Conservation (phyloP, 2,888 invertebrate species). For the Charanyca ferruginea region DNA sequence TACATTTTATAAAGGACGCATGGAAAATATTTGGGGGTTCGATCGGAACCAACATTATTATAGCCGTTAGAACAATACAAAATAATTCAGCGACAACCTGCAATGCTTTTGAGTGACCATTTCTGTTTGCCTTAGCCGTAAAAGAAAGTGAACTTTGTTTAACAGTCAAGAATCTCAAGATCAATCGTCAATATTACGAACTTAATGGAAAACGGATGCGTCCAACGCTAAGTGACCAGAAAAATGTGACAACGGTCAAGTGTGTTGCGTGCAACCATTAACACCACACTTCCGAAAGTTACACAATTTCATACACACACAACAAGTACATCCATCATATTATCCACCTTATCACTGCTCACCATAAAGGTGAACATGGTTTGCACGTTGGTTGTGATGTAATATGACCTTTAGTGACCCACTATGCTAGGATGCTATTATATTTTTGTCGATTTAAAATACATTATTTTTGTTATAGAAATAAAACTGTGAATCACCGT, state of each 20-base stretch:
- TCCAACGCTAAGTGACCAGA: conserved; percentile 4
- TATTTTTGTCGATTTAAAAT: conserved; percentile 48
- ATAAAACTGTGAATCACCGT: conserved; percentile 43
- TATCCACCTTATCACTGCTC: not conserved
- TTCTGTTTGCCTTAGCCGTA: not conserved
- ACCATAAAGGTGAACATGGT: not conserved
- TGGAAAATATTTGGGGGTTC: not conserved
- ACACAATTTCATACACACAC: conserved; percentile 30
- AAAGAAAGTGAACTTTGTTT: conserved; percentile 17
- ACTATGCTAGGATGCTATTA: conserved; percentile 41
- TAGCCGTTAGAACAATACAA: not conserved
- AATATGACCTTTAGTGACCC: conserved; percentile 52
- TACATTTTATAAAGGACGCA: not conserved
- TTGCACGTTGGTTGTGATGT: conserved; percentile 38
- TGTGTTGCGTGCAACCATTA: conserved; percentile 36
- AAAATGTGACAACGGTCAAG: conserved; percentile 39
- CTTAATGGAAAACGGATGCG: conserved; percentile 23
- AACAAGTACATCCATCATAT: not conserved
- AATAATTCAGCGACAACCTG: too few relatives aligned
- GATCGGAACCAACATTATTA: not conserved
- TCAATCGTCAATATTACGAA: conserved; percentile 5
- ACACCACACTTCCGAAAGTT: conserved; percentile 42
- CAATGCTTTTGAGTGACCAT: not conserved
- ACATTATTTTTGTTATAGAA: conserved; percentile 43
- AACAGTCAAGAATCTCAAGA: not conserved